Evolutionary conservation across 2,113 vertebrate genomes (phyloP), one percentile per base, ranked within the genome.

Genomic region (Syngnathus typhle): DNA sequence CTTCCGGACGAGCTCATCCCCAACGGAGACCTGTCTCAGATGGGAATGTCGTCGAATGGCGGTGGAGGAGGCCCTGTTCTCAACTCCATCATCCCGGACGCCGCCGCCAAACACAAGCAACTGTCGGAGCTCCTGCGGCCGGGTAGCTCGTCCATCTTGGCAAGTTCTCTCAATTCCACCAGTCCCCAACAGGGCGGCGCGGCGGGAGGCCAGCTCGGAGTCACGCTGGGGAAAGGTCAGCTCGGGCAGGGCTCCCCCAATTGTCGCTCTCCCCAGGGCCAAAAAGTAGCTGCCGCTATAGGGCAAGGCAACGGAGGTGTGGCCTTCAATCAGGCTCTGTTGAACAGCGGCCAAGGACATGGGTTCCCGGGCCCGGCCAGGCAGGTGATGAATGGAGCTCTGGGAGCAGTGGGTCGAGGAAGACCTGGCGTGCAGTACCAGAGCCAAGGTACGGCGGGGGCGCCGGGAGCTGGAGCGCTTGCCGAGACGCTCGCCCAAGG

Each of bases 1-100:
- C 95, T 99, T 86, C 96, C 96, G 1, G 96, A 99, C 87, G 96
- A 99, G 83, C 91, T 99, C 87, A 98, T 99, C 80, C 95, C 93
- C 74, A 98, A 98, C 77, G 96, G 91, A 76, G 95, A 98, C 78
- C 80, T 95, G 86, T 86, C 87, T 73, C 86, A 94, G 89, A 89
- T 95, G 87, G 93, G 92, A 86, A 91, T 90, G 82, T 68, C 90
- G 43, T 87, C 87, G 1, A 89, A 88, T 4, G 86, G 89, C 1
- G 82, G 81, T 36, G 79, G 84, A 37, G 85, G 85, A 54, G 68
- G 72, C 16, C 76, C 82, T 19, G 79, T 86, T 77, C 88, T 93
- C 70, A 92, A 92, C 74, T 94, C 89, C 81, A 91, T 93, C 44
- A 91, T 94, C 79, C 92, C 93, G 62, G 96, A 99, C 85, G 96